phyloP scores from a whole-genome alignment of 2,113 vertebrate species.

The Cynoglossus semilaevis region DNA sequence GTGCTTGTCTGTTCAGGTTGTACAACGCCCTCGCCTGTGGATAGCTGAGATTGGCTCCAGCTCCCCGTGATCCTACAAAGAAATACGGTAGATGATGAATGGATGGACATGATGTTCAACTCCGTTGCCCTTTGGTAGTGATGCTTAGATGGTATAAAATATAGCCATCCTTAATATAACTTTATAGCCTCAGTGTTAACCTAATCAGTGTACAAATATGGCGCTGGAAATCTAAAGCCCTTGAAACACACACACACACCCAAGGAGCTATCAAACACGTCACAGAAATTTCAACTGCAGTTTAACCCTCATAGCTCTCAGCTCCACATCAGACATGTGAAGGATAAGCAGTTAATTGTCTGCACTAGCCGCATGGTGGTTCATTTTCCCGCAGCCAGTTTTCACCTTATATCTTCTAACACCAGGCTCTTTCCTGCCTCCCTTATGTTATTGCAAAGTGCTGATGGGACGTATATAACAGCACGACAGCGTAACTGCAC shows the following conservation, averaged over 20 bases:
- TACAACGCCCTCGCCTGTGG: too few relatives aligned
- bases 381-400: conserved; percentile 18
- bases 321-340: conserved; percentile 1
- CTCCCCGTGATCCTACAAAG: too few relatives aligned
- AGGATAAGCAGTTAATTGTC: conserved; percentile 40
- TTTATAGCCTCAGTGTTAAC: too few relatives aligned
- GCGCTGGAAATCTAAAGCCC: background rate
- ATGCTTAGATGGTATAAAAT: too few relatives aligned
- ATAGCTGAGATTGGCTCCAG: too few relatives aligned
- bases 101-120: too few relatives aligned
- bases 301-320: conserved; percentile 9
- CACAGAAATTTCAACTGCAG: conserved; percentile 4
- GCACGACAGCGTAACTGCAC: conserved; percentile 47
- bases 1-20: too few relatives aligned
- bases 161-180: too few relatives aligned
- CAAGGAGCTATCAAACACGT: conserved; percentile 6
- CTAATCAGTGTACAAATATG: conserved; percentile 1
- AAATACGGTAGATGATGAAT: too few relatives aligned
- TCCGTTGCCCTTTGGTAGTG: too few relatives aligned
- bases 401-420: conserved; percentile 38
- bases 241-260: background rate
- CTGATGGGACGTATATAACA: conserved; percentile 58
- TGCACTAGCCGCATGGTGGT: conserved; percentile 23
- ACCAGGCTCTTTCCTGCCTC: conserved; percentile 40
- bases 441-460: conserved; percentile 44